These are phyloP conservation scores for Ophion obscuratus DNA, from an alignment of 2,888 invertebrate genomes.

Conservation along the genomic window DNA sequence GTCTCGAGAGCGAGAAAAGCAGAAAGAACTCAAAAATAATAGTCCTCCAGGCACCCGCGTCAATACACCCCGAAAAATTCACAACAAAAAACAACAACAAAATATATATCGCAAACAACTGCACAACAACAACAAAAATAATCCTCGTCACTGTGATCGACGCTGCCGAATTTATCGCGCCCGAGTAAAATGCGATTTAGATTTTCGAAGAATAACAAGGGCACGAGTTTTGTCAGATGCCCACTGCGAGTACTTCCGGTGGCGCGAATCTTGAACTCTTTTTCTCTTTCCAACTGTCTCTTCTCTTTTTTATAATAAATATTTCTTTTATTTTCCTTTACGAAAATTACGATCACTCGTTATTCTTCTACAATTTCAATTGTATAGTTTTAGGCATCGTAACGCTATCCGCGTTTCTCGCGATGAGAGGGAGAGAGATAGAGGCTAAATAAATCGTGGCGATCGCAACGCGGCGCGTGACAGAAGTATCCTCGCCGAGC, in stretches of 20 bases:
- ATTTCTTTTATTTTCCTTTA: neutral
- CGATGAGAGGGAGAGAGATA: no score
- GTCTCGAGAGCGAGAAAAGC: neutral
- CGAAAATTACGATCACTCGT: neutral
- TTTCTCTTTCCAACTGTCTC: neutral
- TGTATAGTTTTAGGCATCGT: neutral
- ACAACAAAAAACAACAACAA: neutral
- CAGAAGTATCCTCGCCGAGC: slow-evolving; percentile 78
- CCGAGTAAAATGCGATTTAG: neutral
- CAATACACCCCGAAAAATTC: neutral
- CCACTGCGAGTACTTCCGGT: neutral
- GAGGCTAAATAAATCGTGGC: neutral
- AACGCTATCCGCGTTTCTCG: no score
- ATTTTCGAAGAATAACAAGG: neutral
- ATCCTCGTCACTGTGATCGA: neutral
- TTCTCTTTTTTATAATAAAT: no score
- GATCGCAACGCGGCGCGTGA: slow-evolving; percentile 8
- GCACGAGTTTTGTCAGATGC: neutral
- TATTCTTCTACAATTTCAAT: neutral
- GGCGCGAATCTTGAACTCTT: neutral
- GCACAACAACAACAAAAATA: neutral
- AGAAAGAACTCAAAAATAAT: neutral
- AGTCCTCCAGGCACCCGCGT: no score
- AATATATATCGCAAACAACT: neutral
- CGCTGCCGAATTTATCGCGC: neutral